Base-by-base conservation (phyloP, 2,113 vertebrate species). In the Eudyptes chrysolophus region DNA sequence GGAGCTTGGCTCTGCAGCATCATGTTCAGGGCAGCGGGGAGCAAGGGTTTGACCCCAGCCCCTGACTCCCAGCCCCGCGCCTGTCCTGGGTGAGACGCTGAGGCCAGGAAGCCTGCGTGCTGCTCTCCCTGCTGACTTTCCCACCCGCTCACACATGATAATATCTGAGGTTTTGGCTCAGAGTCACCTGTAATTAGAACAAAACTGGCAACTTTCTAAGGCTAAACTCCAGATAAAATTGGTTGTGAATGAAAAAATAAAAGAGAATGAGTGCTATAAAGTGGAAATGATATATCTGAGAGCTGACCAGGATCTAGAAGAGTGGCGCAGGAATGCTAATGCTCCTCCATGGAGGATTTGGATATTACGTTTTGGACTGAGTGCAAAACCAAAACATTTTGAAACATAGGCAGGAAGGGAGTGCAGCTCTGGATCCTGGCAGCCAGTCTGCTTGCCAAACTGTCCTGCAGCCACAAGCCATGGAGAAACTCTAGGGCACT, bases 141-240 rank as follows among this genome's bases (percentile, higher is more conserved):
- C 81, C 70, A 79, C 86, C 36, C 27, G 3, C 91, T 96, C 69
- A 84, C 77, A 79, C 49, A 3, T 36, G 85, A 92, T 94, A 92
- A 42, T 49, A 96, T 94, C 96, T 94, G 91, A 94, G 89, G 78
- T 62, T 97, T 95, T 96, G 91, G 97, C 93, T 94, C 82, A 70
- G 58, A 93, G 62, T 96, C 75, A 87, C 68, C 70, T 74, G 74
- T 20, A 96, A 94, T 97, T 95, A 95, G 92, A 96, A 90, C 40
- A 94, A 76, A 95, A 68, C 70, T 82, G 89, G 81, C 84, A 94
- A 68, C 51, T 96, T 96, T 87, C 78, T 91, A 81, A 92, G 76
- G 66, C 68, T 86, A 77, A 95, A 76, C 87, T 80, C 86, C 84
- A 94, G 78, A 94, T 51, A 89, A 96, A 96, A 97, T 89, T 84